A percentile compares a stretch with the other conserved stretches of the same genome.
These are phyloP conservation scores for Synanthedon tipuliformis DNA, from an alignment of 2,888 invertebrate species.

Conservation along the genomic window DNA sequence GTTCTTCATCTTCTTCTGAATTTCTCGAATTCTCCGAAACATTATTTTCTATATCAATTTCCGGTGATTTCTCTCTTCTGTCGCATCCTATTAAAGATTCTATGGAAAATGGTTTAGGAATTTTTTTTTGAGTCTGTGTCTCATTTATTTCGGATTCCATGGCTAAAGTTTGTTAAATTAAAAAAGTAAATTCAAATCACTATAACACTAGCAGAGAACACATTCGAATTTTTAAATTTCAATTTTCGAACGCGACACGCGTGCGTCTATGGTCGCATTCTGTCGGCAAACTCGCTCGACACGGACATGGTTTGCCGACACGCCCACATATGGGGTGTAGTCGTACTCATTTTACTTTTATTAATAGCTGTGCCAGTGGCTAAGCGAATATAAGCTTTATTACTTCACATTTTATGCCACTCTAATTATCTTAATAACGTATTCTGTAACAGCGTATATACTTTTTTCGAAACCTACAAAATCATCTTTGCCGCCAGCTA, in stretches of 20 bases:
- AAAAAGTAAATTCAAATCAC: neutral
- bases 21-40: constrained; percentile 48
- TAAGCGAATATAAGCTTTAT: constrained; percentile 57
- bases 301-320: constrained; percentile 25
- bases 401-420: constrained; percentile 35
- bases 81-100: constrained; percentile 68
- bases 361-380: constrained; percentile 35
- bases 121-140: constrained; percentile 46
- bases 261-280: constrained; percentile 32
- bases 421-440: constrained; percentile 25
- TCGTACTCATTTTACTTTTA: constrained; percentile 51
- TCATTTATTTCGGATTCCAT: constrained; percentile 48
- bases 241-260: constrained; percentile 14
- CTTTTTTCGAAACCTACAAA: too few relatives aligned
- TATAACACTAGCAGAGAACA: neutral
- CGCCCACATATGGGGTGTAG: constrained; percentile 65
- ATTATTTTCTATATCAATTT: constrained; percentile 59
- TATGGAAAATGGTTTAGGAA: constrained; percentile 73
- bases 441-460: neutral
- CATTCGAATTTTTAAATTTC: neutral
- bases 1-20: constrained; percentile 54
- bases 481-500: too few relatives aligned
- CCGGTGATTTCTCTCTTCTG: constrained; percentile 51
- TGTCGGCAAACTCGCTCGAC: constrained; percentile 33
- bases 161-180: constrained; percentile 3